These are phyloP conservation scores for Halotydeus destructor DNA, from an alignment of 1,140 invertebrate genomes.

Conservation along the genomic window DNA sequence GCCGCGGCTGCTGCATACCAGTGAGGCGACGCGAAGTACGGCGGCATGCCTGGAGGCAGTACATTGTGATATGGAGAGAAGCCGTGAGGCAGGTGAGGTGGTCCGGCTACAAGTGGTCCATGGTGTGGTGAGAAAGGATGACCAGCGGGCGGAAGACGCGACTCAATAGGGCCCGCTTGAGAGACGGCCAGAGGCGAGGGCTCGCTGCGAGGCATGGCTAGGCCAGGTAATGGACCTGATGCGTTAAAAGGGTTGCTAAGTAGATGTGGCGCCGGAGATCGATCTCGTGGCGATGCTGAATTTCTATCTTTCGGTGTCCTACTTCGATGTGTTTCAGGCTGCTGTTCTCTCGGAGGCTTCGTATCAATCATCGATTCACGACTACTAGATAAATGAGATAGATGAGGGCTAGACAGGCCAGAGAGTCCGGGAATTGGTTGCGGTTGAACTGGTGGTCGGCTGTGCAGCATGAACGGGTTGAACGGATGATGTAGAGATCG, in stretches of 20 bases:
- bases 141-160: constrained; percentile 1
- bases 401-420: too few species aligned
- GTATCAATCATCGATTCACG: too few species aligned
- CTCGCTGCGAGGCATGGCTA: neutral
- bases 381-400: too few species aligned
- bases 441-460: too few species aligned
- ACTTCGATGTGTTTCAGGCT: too few species aligned
- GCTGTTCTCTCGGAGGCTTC: too few species aligned
- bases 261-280: neutral
- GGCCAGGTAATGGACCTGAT: neutral
- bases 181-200: neutral
- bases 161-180: neutral
- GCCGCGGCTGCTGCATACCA: constrained; percentile 7
- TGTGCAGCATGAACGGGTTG: too few species aligned
- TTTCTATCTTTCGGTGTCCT: too few species aligned
- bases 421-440: too few species aligned
- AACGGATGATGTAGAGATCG: too few species aligned
- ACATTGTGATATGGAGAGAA: neutral
- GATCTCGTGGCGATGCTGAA: too few species aligned
- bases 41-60: constrained; percentile 4
- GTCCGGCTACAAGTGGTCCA: neutral
- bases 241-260: neutral
- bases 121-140: neutral
- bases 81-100: neutral
- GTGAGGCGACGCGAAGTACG: constrained; percentile 5